Conservation (phyloP, 2,888 invertebrate species). For the Philhelius pedissequus region DNA sequence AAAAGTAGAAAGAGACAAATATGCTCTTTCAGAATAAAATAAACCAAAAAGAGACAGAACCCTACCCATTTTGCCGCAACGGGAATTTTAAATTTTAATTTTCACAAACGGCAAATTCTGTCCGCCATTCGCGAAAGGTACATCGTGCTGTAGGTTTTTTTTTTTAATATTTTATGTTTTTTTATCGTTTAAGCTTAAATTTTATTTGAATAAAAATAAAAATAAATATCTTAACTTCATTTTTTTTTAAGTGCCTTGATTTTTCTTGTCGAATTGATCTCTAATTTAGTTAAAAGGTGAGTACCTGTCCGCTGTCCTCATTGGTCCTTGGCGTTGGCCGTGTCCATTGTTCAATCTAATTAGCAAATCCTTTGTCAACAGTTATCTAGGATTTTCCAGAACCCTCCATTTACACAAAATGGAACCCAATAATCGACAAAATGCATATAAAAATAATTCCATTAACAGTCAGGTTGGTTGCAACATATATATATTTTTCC, state of each 20-base stretch:
- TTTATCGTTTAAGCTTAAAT: not conserved
- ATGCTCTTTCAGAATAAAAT: not conserved
- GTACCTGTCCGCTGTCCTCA: not conserved
- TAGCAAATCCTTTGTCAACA: conserved; percentile 21
- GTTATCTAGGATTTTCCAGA: conserved; percentile 46
- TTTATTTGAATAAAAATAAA: not conserved
- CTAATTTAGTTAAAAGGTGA: not conserved
- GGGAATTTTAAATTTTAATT: conserved; percentile 10
- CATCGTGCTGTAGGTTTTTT: not conserved
- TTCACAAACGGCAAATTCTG: conserved; percentile 9
- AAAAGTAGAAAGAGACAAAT: not conserved
- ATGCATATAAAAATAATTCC: conserved; percentile 88
- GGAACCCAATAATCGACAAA: conserved; percentile 80
- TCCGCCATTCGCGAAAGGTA: not conserved
- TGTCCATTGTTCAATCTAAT: not conserved
- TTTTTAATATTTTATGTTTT: not conserved
- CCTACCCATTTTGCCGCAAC: not conserved
- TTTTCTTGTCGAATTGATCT: not conserved
- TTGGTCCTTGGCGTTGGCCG: no score
- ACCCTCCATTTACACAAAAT: conserved; percentile 67
- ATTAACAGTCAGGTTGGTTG: conserved; percentile 85
- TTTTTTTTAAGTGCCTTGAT: not conserved
- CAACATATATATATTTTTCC: not conserved
- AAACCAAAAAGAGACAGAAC: not conserved
- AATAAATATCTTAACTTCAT: not conserved